Percentiles rank a stretch among this genome's conserved stretches.
These are phyloP conservation scores for Pangasius krempfi DNA, from an alignment of 2,797 vertebrate genomes.

Conservation along the genomic window DNA sequence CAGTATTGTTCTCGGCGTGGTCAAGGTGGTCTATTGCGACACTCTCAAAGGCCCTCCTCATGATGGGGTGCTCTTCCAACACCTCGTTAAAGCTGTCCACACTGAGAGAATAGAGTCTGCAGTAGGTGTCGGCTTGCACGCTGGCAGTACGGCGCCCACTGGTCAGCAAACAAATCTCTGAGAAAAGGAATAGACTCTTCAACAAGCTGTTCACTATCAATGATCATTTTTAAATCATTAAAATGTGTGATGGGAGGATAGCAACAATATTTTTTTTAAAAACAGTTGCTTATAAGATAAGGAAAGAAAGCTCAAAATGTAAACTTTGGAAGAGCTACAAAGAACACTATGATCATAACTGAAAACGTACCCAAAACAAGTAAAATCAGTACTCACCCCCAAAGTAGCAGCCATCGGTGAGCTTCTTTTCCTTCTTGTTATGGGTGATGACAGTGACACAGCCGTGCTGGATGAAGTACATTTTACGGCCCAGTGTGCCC, in stretches of 20 bases:
- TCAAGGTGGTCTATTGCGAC: conserved; percentile 90
- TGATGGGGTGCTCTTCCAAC: conserved; percentile 93
- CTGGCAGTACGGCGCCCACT: conserved; percentile 90
- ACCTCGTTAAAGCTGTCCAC: conserved; percentile 95
- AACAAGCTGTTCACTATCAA: background rate
- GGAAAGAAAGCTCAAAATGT: background rate
- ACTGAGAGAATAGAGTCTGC: conserved; percentile 91
- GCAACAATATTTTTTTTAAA: background rate
- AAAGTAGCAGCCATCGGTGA: conserved; percentile 88
- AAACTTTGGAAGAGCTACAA: background rate
- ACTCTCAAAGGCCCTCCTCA: conserved; percentile 91
- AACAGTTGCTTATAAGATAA: background rate
- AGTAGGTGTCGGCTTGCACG: conserved; percentile 90
- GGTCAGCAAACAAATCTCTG: conserved; percentile 94
- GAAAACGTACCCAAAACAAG: background rate
- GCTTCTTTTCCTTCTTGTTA: conserved; percentile 82
- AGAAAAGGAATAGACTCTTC: background rate
- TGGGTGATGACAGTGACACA: conserved; percentile 83
- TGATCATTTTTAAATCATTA: background rate
- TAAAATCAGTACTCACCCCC: conserved; percentile 75
- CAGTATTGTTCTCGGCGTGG: conserved; percentile 66
- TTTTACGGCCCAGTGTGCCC: conserved; percentile 89
- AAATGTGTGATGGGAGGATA: background rate
- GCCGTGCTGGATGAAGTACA: conserved; percentile 94
- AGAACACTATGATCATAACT: background rate